Evolutionary conservation across 2,888 invertebrate genomes (phyloP), one percentile per base, ranked within the genome.

Genomic region (Sisyra terminalis): DNA sequence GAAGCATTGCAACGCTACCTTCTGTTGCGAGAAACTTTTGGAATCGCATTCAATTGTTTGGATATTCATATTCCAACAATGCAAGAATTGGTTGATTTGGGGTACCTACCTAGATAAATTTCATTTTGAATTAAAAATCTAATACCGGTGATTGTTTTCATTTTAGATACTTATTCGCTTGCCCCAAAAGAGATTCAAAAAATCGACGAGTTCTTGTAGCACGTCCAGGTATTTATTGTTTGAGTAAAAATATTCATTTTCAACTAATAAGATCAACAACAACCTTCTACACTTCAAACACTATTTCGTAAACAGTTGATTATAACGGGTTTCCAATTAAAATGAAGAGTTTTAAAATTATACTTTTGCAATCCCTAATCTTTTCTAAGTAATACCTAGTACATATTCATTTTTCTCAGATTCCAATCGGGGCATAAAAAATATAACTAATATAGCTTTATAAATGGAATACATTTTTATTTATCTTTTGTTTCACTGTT

Each of bases 1-100:
- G 79, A 81, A 52, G 78, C 80, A 15, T 67, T 84, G 42, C 79
- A 86, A 57, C 70, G 85, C 17, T 87, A 87, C 57, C 65, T 87
- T 35, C 67, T 82, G 11, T 67, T 86, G 43, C 69, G 86, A 17
- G 80, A 82, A 58, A 79, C 80, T 8, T 80, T 81, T 61, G 78
- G 78, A 44, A 78, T 80, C 36, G 76, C 78, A 44, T 83, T 82
- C 60, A 74, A 76, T 53, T 74, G 78, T 52, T 68, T 85, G 49
- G 82, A 85, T 61, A 72, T 76, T 52, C 68, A 69, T 39, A 72
- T 81, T 47, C 75, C 81, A 0, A 67, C 72, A 48, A 77, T 87
- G 67, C 64, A 71, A 52, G 78, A 83, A 47, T 65, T 87, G 37
- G 69, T 83, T 39, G 69, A 78, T 45, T 61, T 78, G 48, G 85